These are phyloP conservation scores for Melipona bicolor DNA, from an alignment of 2,888 invertebrate genomes.

Conservation along the genomic window DNA sequence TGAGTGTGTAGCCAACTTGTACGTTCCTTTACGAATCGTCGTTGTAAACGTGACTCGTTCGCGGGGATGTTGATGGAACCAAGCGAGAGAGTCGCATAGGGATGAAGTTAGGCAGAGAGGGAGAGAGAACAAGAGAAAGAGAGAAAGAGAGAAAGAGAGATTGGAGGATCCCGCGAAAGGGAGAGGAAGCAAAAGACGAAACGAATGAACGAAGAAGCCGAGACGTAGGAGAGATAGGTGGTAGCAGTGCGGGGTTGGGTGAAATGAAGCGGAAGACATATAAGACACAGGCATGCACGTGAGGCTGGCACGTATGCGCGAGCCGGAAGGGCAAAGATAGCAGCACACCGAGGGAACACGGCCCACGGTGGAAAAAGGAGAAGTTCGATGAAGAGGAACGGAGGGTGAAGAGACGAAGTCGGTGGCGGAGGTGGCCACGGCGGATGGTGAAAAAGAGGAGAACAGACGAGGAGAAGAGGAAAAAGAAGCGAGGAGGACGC, in stretches of 20 bases:
- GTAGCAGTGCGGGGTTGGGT: constrained; percentile 58
- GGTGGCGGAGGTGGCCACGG: constrained; percentile 34
- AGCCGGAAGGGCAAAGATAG: constrained; percentile 70
- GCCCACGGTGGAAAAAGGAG: constrained; percentile 49
- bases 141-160: constrained; percentile 34
- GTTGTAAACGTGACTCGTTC: constrained; percentile 54
- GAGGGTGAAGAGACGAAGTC: constrained; percentile 23
- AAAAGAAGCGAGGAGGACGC: constrained; percentile 39
- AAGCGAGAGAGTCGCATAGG: neutral
- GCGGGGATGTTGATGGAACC: constrained; percentile 53
- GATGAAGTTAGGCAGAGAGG: constrained; percentile 33
- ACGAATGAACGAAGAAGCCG: constrained; percentile 42
- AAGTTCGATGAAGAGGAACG: constrained; percentile 66
- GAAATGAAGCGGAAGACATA: constrained; percentile 68
- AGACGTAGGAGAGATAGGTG: constrained; percentile 48
- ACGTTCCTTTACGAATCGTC: constrained; percentile 21
- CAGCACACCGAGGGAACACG: constrained; percentile 51
- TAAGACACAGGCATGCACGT: constrained; percentile 59
- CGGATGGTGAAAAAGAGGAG: constrained; percentile 32
- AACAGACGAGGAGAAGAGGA: constrained; percentile 27
- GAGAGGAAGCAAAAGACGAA: constrained; percentile 30
- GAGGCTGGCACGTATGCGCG: constrained; percentile 62
- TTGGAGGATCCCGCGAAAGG: constrained; percentile 38
- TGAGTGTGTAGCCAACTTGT: constrained; percentile 84
- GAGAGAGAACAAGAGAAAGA: constrained; percentile 55